Conservation (phyloP, 2,888 invertebrate species). For the Drosophila parthenogenetica region DNA sequence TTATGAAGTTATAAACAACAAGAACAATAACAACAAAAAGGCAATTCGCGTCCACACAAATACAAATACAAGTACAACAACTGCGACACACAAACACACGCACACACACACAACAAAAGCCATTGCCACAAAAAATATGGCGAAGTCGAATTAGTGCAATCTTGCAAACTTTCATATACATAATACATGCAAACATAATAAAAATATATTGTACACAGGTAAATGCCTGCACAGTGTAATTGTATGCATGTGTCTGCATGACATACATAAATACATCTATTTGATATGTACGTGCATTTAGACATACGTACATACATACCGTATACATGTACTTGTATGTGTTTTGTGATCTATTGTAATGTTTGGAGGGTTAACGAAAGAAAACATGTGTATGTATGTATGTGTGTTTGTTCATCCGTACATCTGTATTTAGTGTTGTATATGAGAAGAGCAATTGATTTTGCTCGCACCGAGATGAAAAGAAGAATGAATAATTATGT, state of each 20-base stretch:
- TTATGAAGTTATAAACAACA: constrained; percentile 3
- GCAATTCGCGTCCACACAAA: constrained; percentile 51
- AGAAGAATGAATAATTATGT: constrained; percentile 37
- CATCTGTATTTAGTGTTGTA: constrained; percentile 31
- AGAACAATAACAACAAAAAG: constrained; percentile 32
- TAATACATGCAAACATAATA: constrained; percentile 27
- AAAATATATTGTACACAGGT: constrained; percentile 41
- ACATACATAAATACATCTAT: constrained; percentile 15
- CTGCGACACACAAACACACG: constrained; percentile 29
- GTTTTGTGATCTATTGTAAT: constrained; percentile 32
- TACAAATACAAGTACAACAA: constrained; percentile 52
- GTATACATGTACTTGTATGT: constrained; percentile 6
- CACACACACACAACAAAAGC: constrained; percentile 25
- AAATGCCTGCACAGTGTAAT: constrained; percentile 45
- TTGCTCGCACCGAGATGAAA: constrained; percentile 25
- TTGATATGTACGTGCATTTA: constrained; percentile 1
- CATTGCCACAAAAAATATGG: constrained; percentile 61
- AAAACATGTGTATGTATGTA: constrained; percentile 32
- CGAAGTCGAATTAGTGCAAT: constrained; percentile 63
- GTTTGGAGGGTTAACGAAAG: constrained; percentile 32
- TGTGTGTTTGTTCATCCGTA: constrained; percentile 6
- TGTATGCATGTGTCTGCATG: constrained; percentile 31
- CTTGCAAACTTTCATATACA: constrained; percentile 55
- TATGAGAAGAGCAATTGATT: constrained; percentile 45
- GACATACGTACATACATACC: constrained; percentile 3